These are phyloP conservation scores for Prionace glauca DNA, from an alignment of 2,797 vertebrate genomes.

Conservation along the genomic window DNA sequence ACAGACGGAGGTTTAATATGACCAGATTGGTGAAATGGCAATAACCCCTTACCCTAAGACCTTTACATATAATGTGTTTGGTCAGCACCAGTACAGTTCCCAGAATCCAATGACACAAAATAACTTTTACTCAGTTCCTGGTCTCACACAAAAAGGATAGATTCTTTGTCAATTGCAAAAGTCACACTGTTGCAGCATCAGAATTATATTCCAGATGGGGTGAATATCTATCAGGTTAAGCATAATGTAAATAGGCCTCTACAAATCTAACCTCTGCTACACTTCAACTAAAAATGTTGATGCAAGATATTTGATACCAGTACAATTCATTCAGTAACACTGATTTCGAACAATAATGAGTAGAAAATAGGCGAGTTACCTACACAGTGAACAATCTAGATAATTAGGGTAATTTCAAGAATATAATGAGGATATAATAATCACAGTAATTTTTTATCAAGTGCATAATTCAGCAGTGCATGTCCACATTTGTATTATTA, in stretches of 20 bases:
- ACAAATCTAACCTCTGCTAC: neutral
- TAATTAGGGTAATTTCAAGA: neutral
- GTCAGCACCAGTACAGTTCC: neutral
- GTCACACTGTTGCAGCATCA: neutral
- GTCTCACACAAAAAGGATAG: neutral
- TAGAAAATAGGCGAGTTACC: neutral
- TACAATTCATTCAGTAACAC: neutral
- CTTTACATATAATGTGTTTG: neutral
- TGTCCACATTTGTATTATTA: neutral
- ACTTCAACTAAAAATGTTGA: neutral
- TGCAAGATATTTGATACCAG: neutral
- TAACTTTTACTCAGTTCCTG: neutral
- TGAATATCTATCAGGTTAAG: neutral
- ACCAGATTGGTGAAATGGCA: neutral
- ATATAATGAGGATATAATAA: neutral
- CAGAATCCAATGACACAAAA: neutral
- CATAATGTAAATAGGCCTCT: neutral
- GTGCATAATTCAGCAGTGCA: neutral
- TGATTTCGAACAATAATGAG: neutral
- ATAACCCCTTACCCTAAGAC: neutral
- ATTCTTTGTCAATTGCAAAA: neutral
- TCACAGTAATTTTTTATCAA: slow-evolving; percentile 12
- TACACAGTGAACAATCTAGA: neutral
- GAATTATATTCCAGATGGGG: neutral
- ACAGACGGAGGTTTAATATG: neutral